These are phyloP conservation scores for Thalpophila matura DNA, from an alignment of 2,888 invertebrate genomes.

Conservation along the genomic window DNA sequence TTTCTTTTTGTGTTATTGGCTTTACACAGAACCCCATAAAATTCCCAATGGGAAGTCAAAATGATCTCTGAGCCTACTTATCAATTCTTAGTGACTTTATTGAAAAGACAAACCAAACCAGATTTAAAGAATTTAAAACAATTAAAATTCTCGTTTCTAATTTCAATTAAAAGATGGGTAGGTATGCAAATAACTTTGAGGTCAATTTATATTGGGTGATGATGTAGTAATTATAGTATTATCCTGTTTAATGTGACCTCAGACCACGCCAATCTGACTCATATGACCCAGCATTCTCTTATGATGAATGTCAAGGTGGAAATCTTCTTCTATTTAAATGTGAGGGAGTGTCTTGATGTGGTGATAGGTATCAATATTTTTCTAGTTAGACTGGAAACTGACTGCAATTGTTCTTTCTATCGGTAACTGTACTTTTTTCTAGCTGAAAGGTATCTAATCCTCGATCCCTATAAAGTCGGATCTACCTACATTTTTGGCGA, in stretches of 20 bases:
- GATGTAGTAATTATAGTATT: constrained; percentile 38
- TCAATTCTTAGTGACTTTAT: too few relatives aligned
- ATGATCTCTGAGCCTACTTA: too few relatives aligned
- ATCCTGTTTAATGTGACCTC: constrained; percentile 53
- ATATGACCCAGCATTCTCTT: constrained; percentile 49
- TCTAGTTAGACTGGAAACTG: background rate
- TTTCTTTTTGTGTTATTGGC: too few relatives aligned
- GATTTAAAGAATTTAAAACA: background rate
- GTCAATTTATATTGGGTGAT: constrained; percentile 18
- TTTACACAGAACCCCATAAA: too few relatives aligned
- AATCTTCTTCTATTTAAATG: constrained; percentile 15
- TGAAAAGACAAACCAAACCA: too few relatives aligned
- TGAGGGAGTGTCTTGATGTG: background rate
- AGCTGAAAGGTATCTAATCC: background rate
- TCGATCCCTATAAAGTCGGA: too few relatives aligned
- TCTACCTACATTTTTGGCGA: too few relatives aligned
- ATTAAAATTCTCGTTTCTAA: constrained; percentile 1
- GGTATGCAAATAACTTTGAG: constrained; percentile 34
- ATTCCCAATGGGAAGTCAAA: too few relatives aligned
- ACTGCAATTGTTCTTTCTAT: too few relatives aligned
- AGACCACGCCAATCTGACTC: constrained; percentile 47
- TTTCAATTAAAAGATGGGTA: constrained; percentile 9
- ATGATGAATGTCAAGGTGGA: constrained; percentile 59
- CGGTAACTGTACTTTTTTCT: too few relatives aligned
- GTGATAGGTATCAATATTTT: background rate